Evolutionary conservation across 2,888 invertebrate genomes (phyloP), one percentile per base, ranked within the genome.

Genomic region (Azorinus chamasolen): DNA sequence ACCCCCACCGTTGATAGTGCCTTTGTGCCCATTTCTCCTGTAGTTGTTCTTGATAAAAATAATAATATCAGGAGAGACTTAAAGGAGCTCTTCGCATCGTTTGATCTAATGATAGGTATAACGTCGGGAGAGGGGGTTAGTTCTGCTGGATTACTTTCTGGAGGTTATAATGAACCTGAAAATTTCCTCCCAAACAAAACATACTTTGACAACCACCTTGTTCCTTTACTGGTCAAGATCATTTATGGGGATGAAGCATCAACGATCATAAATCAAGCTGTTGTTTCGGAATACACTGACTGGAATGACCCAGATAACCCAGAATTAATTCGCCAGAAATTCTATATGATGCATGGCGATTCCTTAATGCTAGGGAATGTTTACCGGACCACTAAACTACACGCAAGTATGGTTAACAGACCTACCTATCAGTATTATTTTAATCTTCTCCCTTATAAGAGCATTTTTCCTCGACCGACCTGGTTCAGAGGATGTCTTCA

Each of bases 401-500:
- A 80, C 54, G 57, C 73, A 5, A 22, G 66, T 10, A 1, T 45
- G 6, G 27, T 62, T 53, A 54, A 20, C n/a, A 10, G 45, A 2
- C 48, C 61, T 2, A 73, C 79, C 3, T 85, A 73, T 27, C 32
- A 79, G 18, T 81, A 71, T 37, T 53, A 70, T 50, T 85, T 85
- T 63, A 55, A 71, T 88, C 97, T 97, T 92, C 95, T 92, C 1
- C 93, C 97, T 83, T 94, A 95, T 3, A 20, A 25, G 1, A 22
- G 27, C 91, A 95, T 95, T 79, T 96, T 96, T 91, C 96, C 96
- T 0, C 97, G 58, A 97, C 98, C 98, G 0, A 95, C 96, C 62
- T 98, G 98, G 98, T 97, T 97, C 74, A 16, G 45, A 10, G 98
- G 98, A 39, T 97, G 97, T 24, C 96, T 97, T 95, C 98, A 98